These are phyloP conservation scores for Callithrix jacchus DNA, from an alignment of 2,113 vertebrate species.

Conservation along the genomic window DNA sequence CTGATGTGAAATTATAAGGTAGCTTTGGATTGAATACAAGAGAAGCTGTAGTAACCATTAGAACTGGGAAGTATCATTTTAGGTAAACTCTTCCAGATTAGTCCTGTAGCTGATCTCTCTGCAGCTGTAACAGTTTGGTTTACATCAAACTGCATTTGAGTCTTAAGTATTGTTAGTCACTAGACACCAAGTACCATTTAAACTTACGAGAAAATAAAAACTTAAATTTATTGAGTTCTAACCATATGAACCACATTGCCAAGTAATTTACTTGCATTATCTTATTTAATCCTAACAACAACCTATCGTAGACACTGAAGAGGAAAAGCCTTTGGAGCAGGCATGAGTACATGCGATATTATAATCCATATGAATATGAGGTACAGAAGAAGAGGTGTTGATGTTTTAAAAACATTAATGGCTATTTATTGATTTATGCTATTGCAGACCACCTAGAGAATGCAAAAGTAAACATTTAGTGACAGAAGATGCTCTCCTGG, in stretches of 20 bases:
- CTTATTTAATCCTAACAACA: slow-evolving; percentile 28
- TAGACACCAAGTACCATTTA: not conserved
- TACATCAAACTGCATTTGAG: not conserved
- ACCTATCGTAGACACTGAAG: not conserved
- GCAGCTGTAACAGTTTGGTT: not conserved
- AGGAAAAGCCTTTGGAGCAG: not conserved
- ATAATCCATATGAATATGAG: slow-evolving; percentile 1
- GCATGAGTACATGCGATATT: not conserved
- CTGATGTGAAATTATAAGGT: slow-evolving; percentile 15
- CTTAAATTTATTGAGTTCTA: slow-evolving; percentile 44
- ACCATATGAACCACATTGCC: not conserved
- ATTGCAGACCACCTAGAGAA: not conserved
- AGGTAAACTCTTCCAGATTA: not conserved
- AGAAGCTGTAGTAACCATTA: not conserved
- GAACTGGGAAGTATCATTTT: slow-evolving; percentile 15
- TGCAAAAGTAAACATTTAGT: slow-evolving; percentile 8
- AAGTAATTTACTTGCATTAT: slow-evolving; percentile 26
- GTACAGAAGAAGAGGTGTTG: not conserved
- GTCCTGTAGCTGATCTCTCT: not conserved
- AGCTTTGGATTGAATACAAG: not conserved
- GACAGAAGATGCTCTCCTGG: slow-evolving; percentile 16
- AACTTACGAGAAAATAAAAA: not conserved
- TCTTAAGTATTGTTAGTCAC: not conserved
- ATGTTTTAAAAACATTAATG: not conserved
- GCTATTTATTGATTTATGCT: slow-evolving; percentile 3